Percentiles rank a stretch among this genome's conserved stretches.
These are phyloP conservation scores for Indicator maculatus DNA, from an alignment of 2,113 vertebrate genomes.

Conservation along the genomic window DNA sequence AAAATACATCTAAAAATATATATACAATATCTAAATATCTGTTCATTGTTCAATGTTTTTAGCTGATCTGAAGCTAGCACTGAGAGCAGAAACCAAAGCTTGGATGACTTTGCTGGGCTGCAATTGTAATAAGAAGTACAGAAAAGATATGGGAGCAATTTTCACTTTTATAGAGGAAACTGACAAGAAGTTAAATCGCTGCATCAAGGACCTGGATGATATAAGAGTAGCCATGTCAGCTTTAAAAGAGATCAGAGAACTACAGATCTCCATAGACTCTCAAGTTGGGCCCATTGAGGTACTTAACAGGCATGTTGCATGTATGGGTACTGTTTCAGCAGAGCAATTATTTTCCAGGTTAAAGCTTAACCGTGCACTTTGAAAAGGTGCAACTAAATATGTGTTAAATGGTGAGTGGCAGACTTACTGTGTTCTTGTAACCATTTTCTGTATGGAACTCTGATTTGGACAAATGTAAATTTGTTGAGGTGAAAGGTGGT, in stretches of 20 bases:
- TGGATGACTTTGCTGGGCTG: slow-evolving; percentile 88
- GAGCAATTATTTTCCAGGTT: background rate
- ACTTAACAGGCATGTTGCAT: background rate
- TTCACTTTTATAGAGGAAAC: slow-evolving; percentile 89
- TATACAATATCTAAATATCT: background rate
- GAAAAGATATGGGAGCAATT: slow-evolving; percentile 89
- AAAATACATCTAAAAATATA: background rate
- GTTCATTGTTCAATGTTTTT: background rate
- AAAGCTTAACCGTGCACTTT: background rate
- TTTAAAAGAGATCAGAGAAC: slow-evolving; percentile 90
- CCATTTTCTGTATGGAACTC: background rate
- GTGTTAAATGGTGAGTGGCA: background rate
- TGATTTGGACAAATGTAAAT: background rate
- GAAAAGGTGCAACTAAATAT: background rate
- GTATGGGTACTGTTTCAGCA: background rate
- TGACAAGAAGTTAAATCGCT: slow-evolving; percentile 87
- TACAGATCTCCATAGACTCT: slow-evolving; percentile 87
- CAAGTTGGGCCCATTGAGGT: slow-evolving; percentile 93
- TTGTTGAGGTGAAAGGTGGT: background rate
- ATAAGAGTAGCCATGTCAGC: slow-evolving; percentile 89
- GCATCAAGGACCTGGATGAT: slow-evolving; percentile 92
- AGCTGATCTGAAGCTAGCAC: slow-evolving; percentile 89
- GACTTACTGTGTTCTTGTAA: background rate
- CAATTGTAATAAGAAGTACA: slow-evolving; percentile 89
- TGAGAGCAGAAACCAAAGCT: slow-evolving; percentile 88